Conservation (phyloP, 2,888 invertebrate species). For the Drosophila pegasa region DNA sequence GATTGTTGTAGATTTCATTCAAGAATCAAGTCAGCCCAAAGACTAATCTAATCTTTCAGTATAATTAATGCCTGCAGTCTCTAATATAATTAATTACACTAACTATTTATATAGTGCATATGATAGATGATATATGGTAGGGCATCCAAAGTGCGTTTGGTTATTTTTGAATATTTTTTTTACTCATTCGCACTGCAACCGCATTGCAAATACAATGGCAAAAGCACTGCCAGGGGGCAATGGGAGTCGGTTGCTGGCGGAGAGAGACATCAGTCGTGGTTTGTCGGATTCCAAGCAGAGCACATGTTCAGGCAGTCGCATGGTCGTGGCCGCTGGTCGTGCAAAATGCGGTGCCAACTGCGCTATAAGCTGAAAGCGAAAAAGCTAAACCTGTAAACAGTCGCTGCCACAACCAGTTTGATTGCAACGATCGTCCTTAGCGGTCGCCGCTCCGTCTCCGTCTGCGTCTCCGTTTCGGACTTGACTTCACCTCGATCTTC, state of each 20-base stretch:
- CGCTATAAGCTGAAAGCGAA: constrained; percentile 27
- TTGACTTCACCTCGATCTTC: constrained; percentile 2
- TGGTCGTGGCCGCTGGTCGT: constrained; percentile 30
- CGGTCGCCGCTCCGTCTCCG: constrained; percentile 9
- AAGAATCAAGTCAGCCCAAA: neutral
- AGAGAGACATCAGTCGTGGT: constrained; percentile 18
- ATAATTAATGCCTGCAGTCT: fast-evolving
- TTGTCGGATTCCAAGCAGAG: constrained; percentile 40
- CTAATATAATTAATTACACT: neutral
- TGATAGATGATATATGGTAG: too few relatives aligned
- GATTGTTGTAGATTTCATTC: neutral
- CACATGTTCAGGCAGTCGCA: constrained; percentile 58
- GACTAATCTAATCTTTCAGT: neutral
- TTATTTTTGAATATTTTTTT: constrained; percentile 1
- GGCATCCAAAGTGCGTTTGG: constrained; percentile 10
- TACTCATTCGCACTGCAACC: constrained; percentile 56
- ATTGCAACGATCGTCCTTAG: constrained; percentile 73
- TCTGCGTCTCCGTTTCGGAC: neutral
- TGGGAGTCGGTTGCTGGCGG: constrained; percentile 3
- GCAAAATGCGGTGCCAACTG: constrained; percentile 29
- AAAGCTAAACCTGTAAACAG: constrained; percentile 11
- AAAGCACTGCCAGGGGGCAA: constrained; percentile 33
- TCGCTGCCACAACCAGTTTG: constrained; percentile 66
- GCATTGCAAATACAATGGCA: constrained; percentile 58
- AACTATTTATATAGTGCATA: neutral